Percentiles rank a stretch among this genome's conserved stretches.
phyloP scores from a whole-genome alignment of 2,113 vertebrate genomes.

The Casuarius casuarius region DNA sequence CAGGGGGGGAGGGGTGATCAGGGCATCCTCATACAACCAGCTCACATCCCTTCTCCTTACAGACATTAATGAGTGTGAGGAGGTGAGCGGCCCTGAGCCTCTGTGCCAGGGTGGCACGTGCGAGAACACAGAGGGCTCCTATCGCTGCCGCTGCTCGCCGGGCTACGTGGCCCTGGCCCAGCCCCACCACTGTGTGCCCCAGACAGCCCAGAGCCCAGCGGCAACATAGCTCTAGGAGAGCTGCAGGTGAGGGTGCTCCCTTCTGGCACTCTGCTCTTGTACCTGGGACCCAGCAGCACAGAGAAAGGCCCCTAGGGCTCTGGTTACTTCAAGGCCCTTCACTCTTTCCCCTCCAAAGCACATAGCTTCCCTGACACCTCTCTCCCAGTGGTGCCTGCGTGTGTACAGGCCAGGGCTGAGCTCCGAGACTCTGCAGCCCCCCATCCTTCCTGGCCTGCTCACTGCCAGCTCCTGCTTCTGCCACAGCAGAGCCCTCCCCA shows the following conservation, averaged over 20 bases:
- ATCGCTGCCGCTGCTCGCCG: slow-evolving; percentile 86
- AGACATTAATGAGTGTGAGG: slow-evolving; percentile 95
- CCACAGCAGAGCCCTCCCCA: slow-evolving; percentile 2
- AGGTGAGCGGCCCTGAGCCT: slow-evolving; percentile 83
- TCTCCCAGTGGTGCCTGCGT: background rate
- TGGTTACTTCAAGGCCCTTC: slow-evolving; percentile 11
- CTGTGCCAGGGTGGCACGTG: slow-evolving; percentile 88
- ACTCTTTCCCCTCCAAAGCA: background rate
- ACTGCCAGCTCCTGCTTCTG: slow-evolving; percentile 46
- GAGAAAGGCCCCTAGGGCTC: slow-evolving; percentile 4
- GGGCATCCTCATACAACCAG: background rate
- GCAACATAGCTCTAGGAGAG: slow-evolving; percentile 21
- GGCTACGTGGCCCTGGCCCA: slow-evolving; percentile 83
- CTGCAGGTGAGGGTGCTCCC: background rate
- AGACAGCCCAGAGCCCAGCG: slow-evolving; percentile 54
- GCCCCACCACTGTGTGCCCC: slow-evolving; percentile 86
- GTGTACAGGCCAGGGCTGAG: background rate
- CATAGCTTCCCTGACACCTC: background rate
- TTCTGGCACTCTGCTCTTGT: background rate
- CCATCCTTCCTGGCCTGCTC: background rate
- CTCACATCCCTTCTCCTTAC: slow-evolving; percentile 7
- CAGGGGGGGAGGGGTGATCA: background rate
- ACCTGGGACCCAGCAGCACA: background rate
- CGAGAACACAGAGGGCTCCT: slow-evolving; percentile 92
- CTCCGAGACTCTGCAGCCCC: background rate